Percentiles rank a stretch among this genome's conserved stretches.
These are phyloP conservation scores for Conus ventricosus DNA, from an alignment of 1,140 invertebrate species.

Conservation along the genomic window DNA sequence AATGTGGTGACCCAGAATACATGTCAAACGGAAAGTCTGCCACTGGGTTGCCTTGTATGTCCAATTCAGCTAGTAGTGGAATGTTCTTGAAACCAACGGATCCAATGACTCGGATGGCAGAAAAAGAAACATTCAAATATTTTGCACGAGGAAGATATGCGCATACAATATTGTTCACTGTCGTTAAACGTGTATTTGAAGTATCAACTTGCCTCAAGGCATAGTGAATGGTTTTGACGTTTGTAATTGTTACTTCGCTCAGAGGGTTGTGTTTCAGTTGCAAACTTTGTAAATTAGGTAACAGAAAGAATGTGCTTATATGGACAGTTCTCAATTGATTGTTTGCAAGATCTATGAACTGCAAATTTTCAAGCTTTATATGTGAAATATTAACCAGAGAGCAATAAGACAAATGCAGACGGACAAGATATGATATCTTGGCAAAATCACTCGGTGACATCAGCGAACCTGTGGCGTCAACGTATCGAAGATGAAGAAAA, in stretches of 20 bases:
- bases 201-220: neutral
- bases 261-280: neutral
- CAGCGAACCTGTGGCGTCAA: neutral
- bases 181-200: neutral
- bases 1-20: constrained; percentile 20
- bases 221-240: neutral
- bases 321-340: neutral
- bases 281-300: neutral
- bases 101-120: neutral
- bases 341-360: neutral
- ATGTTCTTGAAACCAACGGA: neutral
- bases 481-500: neutral
- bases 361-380: neutral
- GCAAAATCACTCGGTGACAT: neutral
- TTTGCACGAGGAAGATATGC: neutral
- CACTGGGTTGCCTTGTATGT: neutral
- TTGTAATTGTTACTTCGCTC: neutral
- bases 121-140: neutral
- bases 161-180: neutral
- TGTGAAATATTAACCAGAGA: neutral
- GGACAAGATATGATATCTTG: neutral
- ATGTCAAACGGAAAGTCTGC: neutral
- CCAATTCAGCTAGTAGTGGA: neutral
- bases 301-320: neutral
- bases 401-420: neutral